Evolutionary conservation across 2,113 vertebrate species (phyloP).

Genomic region (Sceloporus tristichus): DNA sequence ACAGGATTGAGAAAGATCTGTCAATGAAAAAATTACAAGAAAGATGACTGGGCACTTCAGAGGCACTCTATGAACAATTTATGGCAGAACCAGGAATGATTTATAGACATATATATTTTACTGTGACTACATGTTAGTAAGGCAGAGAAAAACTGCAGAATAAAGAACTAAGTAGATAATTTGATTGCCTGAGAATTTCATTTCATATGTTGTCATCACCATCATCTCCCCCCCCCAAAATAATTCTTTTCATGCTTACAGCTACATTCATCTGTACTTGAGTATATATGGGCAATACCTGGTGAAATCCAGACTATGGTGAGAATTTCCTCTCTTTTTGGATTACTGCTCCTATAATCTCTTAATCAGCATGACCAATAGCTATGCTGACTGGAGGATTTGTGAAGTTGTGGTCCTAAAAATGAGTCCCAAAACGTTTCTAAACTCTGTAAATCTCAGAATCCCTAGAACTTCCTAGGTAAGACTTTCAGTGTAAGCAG

Average conservation of each 20-base stretch:
- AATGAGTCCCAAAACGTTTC: neutral
- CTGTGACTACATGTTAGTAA: neutral
- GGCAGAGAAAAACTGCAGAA: neutral
- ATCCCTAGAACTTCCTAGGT: neutral
- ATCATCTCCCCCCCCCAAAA: neutral
- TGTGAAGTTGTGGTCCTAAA: neutral
- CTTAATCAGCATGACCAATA: neutral
- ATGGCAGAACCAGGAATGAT: neutral
- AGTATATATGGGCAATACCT: neutral
- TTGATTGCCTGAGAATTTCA: neutral
- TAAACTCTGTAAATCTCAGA: neutral
- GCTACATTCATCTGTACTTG: neutral
- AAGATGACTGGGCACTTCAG: neutral
- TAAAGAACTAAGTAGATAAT: neutral
- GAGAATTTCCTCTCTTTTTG: neutral
- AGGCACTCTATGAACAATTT: neutral
- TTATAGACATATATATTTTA: neutral
- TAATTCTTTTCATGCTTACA: neutral
- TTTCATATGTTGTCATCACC: neutral
- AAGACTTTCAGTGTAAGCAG: neutral
- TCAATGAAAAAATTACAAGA: neutral
- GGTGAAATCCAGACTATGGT: neutral
- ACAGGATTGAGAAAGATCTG: neutral
- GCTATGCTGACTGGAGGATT: neutral
- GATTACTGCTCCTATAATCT: neutral